These are phyloP conservation scores for Pandemis cinnamomeana DNA, from an alignment of 2,888 invertebrate genomes.

Conservation along the genomic window DNA sequence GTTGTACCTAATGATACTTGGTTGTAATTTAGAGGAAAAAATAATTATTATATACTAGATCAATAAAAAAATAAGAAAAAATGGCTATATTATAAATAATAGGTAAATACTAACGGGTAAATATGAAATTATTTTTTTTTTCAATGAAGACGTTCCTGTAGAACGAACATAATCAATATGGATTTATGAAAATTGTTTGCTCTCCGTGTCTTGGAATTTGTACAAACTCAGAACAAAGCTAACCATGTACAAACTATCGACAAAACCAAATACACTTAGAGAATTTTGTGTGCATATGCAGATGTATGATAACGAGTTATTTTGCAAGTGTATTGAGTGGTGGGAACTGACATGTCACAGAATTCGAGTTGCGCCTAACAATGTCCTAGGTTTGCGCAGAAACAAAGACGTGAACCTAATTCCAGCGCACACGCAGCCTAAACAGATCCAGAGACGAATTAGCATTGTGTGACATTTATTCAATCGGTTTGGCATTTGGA, in stretches of 20 bases:
- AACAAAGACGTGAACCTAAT: constrained; percentile 75
- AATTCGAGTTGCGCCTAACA: constrained; percentile 69
- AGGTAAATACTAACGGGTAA: too few species aligned
- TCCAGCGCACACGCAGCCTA: constrained; percentile 63
- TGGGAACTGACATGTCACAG: constrained; percentile 75
- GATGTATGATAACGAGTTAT: constrained; percentile 60
- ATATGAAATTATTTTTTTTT: too few species aligned
- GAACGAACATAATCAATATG: background rate
- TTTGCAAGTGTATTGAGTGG: constrained; percentile 73
- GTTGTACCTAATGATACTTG: too few species aligned
- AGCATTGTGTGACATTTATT: constrained; percentile 15
- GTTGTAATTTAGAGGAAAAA: too few species aligned
- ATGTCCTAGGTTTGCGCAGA: constrained; percentile 70
- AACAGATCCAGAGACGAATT: constrained; percentile 48
- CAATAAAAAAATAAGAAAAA: too few species aligned
- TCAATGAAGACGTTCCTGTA: background rate
- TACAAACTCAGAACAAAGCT: constrained; percentile 10
- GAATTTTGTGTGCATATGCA: constrained; percentile 54
- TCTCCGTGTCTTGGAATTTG: constrained; percentile 4
- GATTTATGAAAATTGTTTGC: constrained; percentile 10
- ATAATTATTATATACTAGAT: too few species aligned
- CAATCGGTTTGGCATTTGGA: background rate
- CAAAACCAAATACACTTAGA: constrained; percentile 51
- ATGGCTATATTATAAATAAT: too few species aligned
- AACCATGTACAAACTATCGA: constrained; percentile 48